Percentiles rank a stretch among this genome's conserved stretches.
phyloP scores from a whole-genome alignment of 1,140 invertebrate genomes.

The Lordiphosa stackelbergi region DNA sequence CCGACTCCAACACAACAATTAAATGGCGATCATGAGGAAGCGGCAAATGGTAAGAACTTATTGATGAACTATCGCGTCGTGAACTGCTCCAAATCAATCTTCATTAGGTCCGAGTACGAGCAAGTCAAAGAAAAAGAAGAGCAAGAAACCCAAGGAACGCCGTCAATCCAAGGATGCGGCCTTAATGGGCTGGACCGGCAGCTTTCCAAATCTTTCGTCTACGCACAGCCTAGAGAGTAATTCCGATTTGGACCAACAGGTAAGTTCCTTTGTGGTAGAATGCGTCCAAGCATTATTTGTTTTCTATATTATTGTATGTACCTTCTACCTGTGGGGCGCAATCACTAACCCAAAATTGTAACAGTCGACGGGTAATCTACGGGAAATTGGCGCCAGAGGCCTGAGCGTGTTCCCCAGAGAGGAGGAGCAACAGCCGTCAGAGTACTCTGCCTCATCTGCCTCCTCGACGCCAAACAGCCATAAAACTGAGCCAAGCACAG shows the following conservation, averaged over 20 bases:
- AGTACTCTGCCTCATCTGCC: slow-evolving; percentile 21
- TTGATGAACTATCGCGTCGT: too few species aligned
- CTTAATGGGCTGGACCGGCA: slow-evolving; percentile 33
- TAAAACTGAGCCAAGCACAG: slow-evolving; percentile 12
- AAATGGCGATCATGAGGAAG: slow-evolving; percentile 6
- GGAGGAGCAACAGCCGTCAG: slow-evolving; percentile 11
- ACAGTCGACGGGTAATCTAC: slow-evolving; percentile 36
- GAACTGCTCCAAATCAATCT: too few species aligned
- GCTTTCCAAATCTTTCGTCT: slow-evolving; percentile 27
- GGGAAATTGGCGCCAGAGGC: slow-evolving; percentile 31
- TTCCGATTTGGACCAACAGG: slow-evolving; percentile 32
- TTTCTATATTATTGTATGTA: slow-evolving; percentile 14
- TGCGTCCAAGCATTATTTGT: background rate
- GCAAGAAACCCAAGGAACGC: slow-evolving; percentile 13
- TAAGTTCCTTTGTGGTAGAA: slow-evolving; percentile 16
- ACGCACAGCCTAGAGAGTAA: slow-evolving; percentile 20
- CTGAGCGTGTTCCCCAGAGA: slow-evolving; percentile 47
- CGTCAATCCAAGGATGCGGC: slow-evolving; percentile 15
- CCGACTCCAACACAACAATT: background rate
- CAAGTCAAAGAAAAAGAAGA: slow-evolving; percentile 19
- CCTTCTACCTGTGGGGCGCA: background rate
- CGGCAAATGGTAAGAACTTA: background rate
- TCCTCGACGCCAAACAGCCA: slow-evolving; percentile 8
- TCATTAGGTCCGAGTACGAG: background rate
- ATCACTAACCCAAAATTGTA: slow-evolving; percentile 1